phyloP scores from a whole-genome alignment of 2,113 vertebrate species.

The Scytalopus superciliaris region DNA sequence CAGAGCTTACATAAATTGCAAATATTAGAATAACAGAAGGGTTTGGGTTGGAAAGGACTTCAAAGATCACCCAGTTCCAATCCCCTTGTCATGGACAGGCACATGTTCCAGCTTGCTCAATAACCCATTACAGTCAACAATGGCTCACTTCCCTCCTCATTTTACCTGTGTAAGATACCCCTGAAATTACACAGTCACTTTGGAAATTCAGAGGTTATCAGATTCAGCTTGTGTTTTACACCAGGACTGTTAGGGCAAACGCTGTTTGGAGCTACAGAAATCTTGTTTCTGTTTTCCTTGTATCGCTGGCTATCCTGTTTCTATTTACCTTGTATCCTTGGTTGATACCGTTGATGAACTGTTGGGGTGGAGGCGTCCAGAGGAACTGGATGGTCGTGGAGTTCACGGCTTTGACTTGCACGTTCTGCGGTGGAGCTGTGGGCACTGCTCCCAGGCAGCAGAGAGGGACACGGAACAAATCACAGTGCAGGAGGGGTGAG shows the following conservation, averaged over 20 bases:
- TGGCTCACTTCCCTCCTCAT: background rate
- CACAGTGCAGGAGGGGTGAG: background rate
- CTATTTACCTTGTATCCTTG: slow-evolving; percentile 92
- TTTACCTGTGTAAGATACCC: fast-evolving
- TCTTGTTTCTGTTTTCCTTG: slow-evolving; percentile 77
- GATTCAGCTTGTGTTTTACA: fast-evolving
- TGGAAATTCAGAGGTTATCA: background rate
- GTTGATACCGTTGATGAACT: slow-evolving; percentile 97
- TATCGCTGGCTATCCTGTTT: slow-evolving; percentile 86
- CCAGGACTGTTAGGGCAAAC: too few relatives aligned
- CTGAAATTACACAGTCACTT: background rate
- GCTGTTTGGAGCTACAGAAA: background rate
- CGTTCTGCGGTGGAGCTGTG: slow-evolving; percentile 91
- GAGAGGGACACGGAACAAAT: background rate
- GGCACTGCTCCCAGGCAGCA: slow-evolving; percentile 78
- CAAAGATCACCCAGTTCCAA: background rate
- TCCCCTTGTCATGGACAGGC: background rate
- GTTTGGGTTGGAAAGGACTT: background rate
- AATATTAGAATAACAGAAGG: background rate
- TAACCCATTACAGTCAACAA: background rate
- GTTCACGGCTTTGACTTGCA: slow-evolving; percentile 85
- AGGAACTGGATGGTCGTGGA: slow-evolving; percentile 89
- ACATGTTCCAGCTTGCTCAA: background rate
- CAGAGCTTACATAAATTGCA: background rate
- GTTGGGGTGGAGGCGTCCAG: slow-evolving; percentile 93